Base-by-base conservation (phyloP, 2,888 invertebrate genomes). In the Blera fallax region DNA sequence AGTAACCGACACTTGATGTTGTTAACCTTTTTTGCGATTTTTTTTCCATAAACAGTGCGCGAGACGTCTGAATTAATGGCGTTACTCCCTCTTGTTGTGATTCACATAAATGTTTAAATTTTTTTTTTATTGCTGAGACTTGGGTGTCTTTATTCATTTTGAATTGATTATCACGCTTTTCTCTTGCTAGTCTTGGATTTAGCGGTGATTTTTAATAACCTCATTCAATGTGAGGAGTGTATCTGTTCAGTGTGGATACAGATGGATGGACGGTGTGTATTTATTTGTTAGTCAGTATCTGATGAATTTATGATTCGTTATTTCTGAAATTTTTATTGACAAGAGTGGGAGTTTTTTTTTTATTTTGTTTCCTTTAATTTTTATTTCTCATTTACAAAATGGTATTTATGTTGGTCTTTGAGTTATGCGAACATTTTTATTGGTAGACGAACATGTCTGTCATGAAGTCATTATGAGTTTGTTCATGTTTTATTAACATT, bases 1-100 rank as follows among this genome's bases (percentile, higher is more conserved):
- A 32, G 18, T 50, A 69, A 52, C 34, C 24, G 32, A 60, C 58
- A 69, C 60, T 60, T 77, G 52, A 48, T 56, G 74, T 45, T 34
- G 18, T 48, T 65, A 34, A 29, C 14, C 14, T 54, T 69, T 69
- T 54, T 48, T 48, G n/a, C 18, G n/a, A 37, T 43, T 24, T 24
- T 24, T 24, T 24, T 60, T n/a, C 62, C 29, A 11, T 37, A n/a
- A n/a, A n/a, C 62, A 14, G 2, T 6, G 8, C 14, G 34, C 8
- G n/a, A 56, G 37, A 56, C 48, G 62, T 65, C 50, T 48, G 8
- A 52, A 40, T 77, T 77, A 16, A 40, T 52, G 14, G 21, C 24
- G 24, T 67, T 58, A 50, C 29, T 67, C 67, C 48, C 37, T 76
- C 18, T 6, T 29, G 18, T 65, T 45, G 45, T 56, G 48, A 76